Evolutionary conservation across 2,113 vertebrate species (phyloP).

Genomic region (Aspiorhynchus laticeps): DNA sequence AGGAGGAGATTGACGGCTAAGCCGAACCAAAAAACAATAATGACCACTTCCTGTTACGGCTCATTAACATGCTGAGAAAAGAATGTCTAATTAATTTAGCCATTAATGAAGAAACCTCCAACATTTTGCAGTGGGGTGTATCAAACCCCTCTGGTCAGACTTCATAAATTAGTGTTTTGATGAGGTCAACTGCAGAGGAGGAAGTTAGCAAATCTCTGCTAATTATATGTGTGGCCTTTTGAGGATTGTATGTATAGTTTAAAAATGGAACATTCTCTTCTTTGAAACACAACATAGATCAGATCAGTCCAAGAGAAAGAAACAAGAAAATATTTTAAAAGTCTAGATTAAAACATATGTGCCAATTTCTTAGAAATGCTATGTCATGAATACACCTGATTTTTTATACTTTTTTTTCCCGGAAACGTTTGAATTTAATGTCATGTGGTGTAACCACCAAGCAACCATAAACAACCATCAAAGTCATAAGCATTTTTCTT

Average conservation of each 20-base stretch:
- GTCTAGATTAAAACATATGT: neutral
- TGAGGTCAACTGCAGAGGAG: neutral
- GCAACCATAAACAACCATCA: too few species aligned
- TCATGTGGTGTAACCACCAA: too few species aligned
- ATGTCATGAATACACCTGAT: neutral
- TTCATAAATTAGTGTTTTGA: conserved; percentile 19
- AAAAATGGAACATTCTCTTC: neutral
- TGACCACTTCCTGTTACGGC: conserved; percentile 37
- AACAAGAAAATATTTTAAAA: neutral
- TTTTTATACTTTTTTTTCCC: neutral
- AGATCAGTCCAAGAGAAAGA: neutral
- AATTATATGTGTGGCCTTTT: conserved; percentile 6
- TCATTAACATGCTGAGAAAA: conserved; percentile 48
- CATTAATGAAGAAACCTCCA: neutral
- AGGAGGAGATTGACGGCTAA: neutral
- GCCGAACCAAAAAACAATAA: conserved; percentile 30
- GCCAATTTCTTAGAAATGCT: neutral
- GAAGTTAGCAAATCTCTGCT: neutral
- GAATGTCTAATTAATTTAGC: conserved; percentile 47
- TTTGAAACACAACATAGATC: neutral
- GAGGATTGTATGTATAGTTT: neutral
- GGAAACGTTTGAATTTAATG: neutral
- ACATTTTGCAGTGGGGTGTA: neutral
- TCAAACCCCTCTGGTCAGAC: conserved; percentile 6
- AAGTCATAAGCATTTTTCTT: too few species aligned